phyloP scores from a whole-genome alignment of 2,888 invertebrate species.

The Nematopogon swammerdamellus region DNA sequence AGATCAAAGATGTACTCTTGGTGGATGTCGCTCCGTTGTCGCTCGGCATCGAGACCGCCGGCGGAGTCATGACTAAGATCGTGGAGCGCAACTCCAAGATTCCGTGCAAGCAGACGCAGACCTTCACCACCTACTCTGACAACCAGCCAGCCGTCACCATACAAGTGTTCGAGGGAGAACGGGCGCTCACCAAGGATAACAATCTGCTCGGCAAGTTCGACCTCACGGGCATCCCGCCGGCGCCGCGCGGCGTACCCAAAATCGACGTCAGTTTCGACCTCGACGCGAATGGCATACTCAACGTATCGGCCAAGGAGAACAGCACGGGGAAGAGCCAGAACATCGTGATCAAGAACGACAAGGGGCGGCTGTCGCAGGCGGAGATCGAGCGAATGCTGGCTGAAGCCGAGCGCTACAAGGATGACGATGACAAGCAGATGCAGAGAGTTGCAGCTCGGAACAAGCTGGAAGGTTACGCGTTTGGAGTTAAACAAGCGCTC shows the following conservation, averaged over 20 bases:
- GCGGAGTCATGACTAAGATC: too few species aligned
- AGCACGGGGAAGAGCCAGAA: slow-evolving; percentile 66
- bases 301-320: slow-evolving; percentile 74
- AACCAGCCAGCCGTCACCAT: slow-evolving; percentile 66
- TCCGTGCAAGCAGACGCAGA: slow-evolving; percentile 59
- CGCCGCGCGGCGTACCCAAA: slow-evolving; percentile 64
- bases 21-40: slow-evolving; percentile 44
- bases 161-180: too few species aligned
- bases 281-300: slow-evolving; percentile 77
- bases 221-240: slow-evolving; percentile 64
- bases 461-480: slow-evolving; percentile 66
- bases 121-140: slow-evolving; percentile 70
- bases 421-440: slow-evolving; percentile 65
- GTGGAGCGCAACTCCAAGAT: slow-evolving; percentile 61
- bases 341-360: too few species aligned
- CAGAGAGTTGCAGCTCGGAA: slow-evolving; percentile 66
- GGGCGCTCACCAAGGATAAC: slow-evolving; percentile 57
- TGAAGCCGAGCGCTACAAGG: too few species aligned
- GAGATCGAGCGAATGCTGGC: too few species aligned
- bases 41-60: too few species aligned
- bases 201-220: too few species aligned
- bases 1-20: too few species aligned
- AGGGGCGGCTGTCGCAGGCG: slow-evolving; percentile 70
- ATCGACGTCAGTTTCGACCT: slow-evolving; percentile 72
- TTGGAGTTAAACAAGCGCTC: slow-evolving; percentile 63